phyloP scores from a whole-genome alignment of 2,888 invertebrate species.

The Scaptomyza cyrtandrae region DNA sequence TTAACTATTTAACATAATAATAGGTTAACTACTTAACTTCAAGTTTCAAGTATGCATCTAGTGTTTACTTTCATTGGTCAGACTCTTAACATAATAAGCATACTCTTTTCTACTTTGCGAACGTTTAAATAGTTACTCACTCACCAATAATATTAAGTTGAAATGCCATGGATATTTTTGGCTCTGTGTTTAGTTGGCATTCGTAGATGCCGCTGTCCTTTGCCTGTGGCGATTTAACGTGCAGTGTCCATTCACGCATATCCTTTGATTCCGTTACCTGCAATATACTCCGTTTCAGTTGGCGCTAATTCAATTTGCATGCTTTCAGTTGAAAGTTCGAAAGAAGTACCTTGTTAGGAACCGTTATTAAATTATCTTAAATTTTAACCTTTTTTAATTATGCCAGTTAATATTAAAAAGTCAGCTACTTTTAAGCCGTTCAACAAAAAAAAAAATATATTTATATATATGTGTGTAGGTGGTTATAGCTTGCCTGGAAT shows the following conservation, averaged over 20 bases:
- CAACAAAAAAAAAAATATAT: no score
- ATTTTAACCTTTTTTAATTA: no score
- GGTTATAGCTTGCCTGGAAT: constrained; percentile 82
- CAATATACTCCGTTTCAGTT: constrained; percentile 20
- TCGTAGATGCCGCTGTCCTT: constrained; percentile 90
- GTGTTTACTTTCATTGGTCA: no score
- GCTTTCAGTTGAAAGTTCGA: no score
- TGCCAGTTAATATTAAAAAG: no score
- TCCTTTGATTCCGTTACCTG: constrained; percentile 87
- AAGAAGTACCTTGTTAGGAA: not conserved
- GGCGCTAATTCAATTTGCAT: not conserved
- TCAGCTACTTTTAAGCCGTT: no score
- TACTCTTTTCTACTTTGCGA: not conserved
- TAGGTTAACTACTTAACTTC: no score
- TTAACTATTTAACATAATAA: no score
- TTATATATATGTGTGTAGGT: not conserved
- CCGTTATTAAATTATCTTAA: no score
- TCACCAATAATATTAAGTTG: constrained; percentile 93
- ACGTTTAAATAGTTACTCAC: constrained; percentile 67
- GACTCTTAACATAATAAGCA: no score
- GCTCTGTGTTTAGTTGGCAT: constrained; percentile 90
- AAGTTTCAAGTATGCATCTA: no score
- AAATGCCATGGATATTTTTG: constrained; percentile 94
- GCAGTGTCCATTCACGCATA: constrained; percentile 94
- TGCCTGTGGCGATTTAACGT: constrained; percentile 93